Evolutionary conservation across 2,113 vertebrate genomes (phyloP).

Genomic region (Oceanites oceanicus): DNA sequence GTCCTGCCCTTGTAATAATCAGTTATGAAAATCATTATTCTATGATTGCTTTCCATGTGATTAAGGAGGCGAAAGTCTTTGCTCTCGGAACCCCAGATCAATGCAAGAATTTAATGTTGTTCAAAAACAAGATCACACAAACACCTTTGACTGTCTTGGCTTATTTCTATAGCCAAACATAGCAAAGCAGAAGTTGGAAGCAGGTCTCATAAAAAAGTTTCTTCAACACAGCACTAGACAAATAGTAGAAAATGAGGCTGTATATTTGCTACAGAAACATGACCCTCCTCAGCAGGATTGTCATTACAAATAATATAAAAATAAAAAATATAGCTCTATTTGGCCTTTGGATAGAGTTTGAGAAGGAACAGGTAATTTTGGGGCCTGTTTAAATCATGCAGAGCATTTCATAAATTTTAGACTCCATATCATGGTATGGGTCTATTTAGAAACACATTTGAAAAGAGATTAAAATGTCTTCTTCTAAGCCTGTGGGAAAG

Average conservation of each 20-base stretch:
- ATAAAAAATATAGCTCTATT: not conserved
- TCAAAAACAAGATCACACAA: not conserved
- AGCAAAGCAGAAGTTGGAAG: not conserved
- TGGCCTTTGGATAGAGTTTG: not conserved
- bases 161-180: not conserved
- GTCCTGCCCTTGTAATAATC: not conserved
- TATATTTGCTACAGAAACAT: not conserved
- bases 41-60: not conserved
- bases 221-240: not conserved
- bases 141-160: not conserved
- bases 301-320: not conserved
- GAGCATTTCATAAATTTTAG: not conserved
- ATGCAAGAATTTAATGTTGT: not conserved
- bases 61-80: not conserved
- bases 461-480: not conserved
- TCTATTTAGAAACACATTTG: not conserved
- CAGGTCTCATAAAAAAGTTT: not conserved
- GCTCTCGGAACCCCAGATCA: not conserved
- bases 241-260: not conserved
- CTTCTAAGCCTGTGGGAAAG: not conserved
- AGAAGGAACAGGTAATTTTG: not conserved
- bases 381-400: not conserved
- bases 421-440: not conserved
- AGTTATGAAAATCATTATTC: not conserved
- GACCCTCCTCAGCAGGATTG: not conserved